Conservation (phyloP, 2,797 vertebrate genomes). For the Masticophis lateralis region DNA sequence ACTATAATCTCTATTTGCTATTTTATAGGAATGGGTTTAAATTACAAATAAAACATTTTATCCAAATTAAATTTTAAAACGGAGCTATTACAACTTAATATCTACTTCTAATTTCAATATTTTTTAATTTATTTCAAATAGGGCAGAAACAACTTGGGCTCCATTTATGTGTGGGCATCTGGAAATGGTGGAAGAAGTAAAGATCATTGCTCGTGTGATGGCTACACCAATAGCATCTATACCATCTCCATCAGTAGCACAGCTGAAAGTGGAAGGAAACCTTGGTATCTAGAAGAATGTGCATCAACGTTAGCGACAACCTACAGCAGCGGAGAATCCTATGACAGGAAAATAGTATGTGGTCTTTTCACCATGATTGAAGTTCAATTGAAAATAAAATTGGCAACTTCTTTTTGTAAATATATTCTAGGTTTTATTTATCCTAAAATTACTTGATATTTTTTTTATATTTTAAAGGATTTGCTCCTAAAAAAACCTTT, state of each 20-base stretch:
- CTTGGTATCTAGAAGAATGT: conserved; percentile 98
- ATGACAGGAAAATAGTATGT: conserved; percentile 95
- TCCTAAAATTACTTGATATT: not conserved
- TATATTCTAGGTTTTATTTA: not conserved
- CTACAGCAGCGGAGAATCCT: conserved; percentile 97
- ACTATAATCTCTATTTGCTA: not conserved
- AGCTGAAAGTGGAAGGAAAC: conserved; percentile 95
- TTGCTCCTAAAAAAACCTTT: not conserved
- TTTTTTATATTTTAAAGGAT: not conserved
- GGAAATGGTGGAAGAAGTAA: conserved; percentile 96
- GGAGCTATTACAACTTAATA: not conserved
- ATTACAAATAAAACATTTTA: not conserved
- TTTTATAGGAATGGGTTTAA: not conserved
- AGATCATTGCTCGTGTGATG: conserved; percentile 97
- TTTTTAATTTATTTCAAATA: conserved; percentile 67
- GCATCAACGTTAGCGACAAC: conserved; percentile 95
- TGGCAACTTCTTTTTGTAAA: not conserved
- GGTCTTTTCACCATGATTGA: not conserved
- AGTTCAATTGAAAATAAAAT: conserved; percentile 6
- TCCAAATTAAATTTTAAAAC: not conserved
- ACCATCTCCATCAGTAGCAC: conserved; percentile 99
- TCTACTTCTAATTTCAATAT: conserved; percentile 21
- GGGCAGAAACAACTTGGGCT: conserved; percentile 93
- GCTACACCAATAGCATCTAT: conserved; percentile 98
- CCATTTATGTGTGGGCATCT: conserved; percentile 97